Conservation (phyloP, 2,113 vertebrate species). For the Leptobrachium leishanense region DNA sequence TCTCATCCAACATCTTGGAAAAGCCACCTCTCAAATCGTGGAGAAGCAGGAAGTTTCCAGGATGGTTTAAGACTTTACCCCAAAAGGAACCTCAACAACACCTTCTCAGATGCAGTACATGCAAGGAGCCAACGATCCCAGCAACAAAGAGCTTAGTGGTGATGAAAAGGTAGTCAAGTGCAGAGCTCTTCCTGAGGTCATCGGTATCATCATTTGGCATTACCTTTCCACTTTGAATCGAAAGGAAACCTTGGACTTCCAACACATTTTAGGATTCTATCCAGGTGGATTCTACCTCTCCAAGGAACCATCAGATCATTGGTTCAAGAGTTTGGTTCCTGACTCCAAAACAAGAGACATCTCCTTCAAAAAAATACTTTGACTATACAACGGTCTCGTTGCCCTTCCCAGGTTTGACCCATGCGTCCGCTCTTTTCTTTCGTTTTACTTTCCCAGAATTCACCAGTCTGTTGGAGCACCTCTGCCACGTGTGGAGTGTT, state of each 20-base stretch:
- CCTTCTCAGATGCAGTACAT: constrained; percentile 20
- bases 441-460: constrained; percentile 82
- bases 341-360: background rate
- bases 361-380: background rate
- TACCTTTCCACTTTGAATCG: background rate
- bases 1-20: background rate
- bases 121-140: background rate
- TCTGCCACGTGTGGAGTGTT: constrained; percentile 96
- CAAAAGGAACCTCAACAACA: background rate
- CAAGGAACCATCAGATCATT: background rate
- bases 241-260: constrained; percentile 11
- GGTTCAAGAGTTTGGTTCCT: background rate
- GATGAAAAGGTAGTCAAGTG: background rate
- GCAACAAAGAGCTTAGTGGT: background rate
- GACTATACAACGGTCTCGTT: constrained; percentile 92
- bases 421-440: constrained; percentile 81
- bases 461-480: constrained; percentile 86
- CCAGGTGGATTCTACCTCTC: constrained; percentile 16
- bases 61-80: constrained; percentile 23
- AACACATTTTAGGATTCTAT: background rate
- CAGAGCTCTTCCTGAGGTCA: constrained; percentile 33
- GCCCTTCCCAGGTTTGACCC: constrained; percentile 91
- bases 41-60: background rate
- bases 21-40: constrained; percentile 26
- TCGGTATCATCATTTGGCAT: constrained; percentile 2